Evolutionary conservation across 2,113 vertebrate species (phyloP).

Genomic region (Rousettus leschenaultii): DNA sequence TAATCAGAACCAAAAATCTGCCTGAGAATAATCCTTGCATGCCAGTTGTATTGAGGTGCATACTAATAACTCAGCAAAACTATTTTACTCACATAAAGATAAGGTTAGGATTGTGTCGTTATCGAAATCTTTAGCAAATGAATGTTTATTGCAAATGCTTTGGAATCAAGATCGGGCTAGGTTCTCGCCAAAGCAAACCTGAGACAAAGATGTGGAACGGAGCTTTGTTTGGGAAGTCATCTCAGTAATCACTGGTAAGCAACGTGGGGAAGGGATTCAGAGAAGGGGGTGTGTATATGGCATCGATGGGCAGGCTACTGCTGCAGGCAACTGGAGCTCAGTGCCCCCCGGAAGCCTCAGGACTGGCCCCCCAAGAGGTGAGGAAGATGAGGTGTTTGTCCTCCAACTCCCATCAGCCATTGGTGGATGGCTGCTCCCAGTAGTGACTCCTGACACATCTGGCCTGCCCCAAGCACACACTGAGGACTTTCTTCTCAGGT

Average conservation of each 20-base stretch:
- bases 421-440: neutral
- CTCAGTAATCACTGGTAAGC: neutral
- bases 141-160: neutral
- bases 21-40: neutral
- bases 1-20: neutral
- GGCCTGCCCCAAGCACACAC: neutral
- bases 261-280: accelerated
- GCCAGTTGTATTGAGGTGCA: neutral
- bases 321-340: neutral
- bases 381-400: neutral
- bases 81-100: neutral
- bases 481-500: too few species aligned
- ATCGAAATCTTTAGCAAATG: neutral
- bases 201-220: neutral
- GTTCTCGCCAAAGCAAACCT: neutral
- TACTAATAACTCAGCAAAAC: neutral
- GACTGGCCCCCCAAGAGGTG: neutral
- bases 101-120: neutral
- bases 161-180: neutral
- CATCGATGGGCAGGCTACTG: neutral
- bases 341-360: neutral
- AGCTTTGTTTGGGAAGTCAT: neutral
- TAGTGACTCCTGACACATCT: neutral
- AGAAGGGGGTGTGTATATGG: too few species aligned
- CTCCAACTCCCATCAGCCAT: neutral